Evolutionary conservation across 1,140 invertebrate genomes (phyloP).

Genomic region (Aphis craccivora): DNA sequence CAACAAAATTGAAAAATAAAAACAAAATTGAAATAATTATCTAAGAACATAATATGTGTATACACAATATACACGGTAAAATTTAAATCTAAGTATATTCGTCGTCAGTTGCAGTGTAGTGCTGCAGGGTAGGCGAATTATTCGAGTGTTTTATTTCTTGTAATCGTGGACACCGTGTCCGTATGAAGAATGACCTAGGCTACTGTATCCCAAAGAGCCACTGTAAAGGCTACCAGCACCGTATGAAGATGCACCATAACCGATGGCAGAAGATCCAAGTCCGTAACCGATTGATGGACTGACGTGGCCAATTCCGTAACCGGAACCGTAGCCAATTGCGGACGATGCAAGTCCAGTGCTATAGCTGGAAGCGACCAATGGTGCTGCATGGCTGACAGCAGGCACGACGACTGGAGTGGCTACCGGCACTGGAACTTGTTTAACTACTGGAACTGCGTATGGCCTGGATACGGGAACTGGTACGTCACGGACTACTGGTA

Average conservation of each 20-base stretch:
- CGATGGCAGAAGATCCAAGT: not conserved
- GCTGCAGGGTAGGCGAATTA: not conserved
- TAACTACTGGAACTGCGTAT: constrained; percentile 50
- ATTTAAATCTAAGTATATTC: not conserved
- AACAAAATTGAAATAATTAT: not conserved
- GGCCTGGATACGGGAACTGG: constrained; percentile 55
- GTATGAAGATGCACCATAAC: not conserved
- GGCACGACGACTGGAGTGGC: constrained; percentile 5
- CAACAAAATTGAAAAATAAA: not conserved
- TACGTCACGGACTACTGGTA: constrained; percentile 47
- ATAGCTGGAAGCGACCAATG: not conserved
- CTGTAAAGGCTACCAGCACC: not conserved
- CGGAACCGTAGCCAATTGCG: not conserved
- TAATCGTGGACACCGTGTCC: not conserved
- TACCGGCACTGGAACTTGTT: constrained; percentile 6
- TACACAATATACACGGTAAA: not conserved
- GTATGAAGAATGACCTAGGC: not conserved
- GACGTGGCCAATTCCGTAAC: not conserved
- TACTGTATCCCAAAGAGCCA: not conserved
- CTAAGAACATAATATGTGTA: constrained; percentile 7
- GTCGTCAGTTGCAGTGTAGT: not conserved
- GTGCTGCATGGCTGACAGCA: not conserved
- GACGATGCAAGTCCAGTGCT: not conserved
- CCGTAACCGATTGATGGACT: not conserved
- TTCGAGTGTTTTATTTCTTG: constrained; percentile 44